These are phyloP conservation scores for Micromys minutus DNA, from an alignment of 2,113 vertebrate genomes.

Conservation along the genomic window DNA sequence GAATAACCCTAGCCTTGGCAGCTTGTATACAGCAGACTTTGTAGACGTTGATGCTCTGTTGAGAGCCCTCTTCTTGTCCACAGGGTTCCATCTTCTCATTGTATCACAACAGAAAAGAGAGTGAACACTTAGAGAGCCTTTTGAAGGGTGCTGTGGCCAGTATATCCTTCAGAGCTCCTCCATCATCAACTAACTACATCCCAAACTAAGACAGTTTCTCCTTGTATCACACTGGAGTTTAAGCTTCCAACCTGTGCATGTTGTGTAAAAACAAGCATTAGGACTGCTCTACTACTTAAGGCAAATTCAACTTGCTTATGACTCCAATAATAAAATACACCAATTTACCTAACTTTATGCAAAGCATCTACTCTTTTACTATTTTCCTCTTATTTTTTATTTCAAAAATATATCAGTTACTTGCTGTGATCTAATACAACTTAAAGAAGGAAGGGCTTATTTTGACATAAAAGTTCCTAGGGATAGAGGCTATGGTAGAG, in stretches of 20 bases:
- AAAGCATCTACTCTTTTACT: neutral
- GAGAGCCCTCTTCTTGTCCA: neutral
- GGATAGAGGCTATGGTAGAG: neutral
- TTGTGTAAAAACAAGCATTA: neutral
- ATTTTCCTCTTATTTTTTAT: neutral
- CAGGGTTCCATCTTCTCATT: neutral
- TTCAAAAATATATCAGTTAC: neutral
- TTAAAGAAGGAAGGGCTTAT: neutral
- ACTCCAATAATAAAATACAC: conserved; percentile 11
- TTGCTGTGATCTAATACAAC: neutral
- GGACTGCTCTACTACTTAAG: neutral
- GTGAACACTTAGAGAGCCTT: neutral
- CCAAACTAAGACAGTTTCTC: neutral
- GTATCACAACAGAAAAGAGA: neutral
- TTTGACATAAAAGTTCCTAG: neutral
- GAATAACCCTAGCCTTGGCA: neutral
- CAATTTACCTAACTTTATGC: neutral
- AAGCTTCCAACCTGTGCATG: neutral
- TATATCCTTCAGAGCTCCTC: neutral
- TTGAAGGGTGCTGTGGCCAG: neutral
- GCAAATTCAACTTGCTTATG: neutral
- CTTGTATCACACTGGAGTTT: neutral
- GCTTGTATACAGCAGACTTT: neutral
- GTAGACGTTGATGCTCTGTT: neutral
- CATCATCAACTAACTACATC: neutral